These are phyloP conservation scores for Petromus typicus DNA, from an alignment of 2,113 vertebrate genomes.

Conservation along the genomic window DNA sequence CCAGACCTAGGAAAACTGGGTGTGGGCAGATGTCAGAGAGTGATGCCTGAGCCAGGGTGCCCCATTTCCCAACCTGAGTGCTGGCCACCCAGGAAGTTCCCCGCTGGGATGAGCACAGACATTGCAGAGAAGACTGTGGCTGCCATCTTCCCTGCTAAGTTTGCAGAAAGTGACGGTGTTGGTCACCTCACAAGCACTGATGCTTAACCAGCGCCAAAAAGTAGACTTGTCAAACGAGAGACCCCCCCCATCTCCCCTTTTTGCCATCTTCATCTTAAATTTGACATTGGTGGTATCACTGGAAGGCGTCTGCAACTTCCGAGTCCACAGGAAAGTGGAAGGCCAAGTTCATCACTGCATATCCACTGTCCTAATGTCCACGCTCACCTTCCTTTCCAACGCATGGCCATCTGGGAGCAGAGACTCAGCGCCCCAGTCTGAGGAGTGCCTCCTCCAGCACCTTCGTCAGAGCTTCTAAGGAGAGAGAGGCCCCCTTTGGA, in stretches of 20 bases:
- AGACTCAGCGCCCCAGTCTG: background rate
- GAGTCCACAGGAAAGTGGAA: background rate
- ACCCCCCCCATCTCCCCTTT: fast-evolving
- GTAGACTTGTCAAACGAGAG: background rate
- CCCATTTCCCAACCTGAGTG: background rate
- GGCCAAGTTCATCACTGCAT: background rate
- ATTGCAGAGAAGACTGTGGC: background rate
- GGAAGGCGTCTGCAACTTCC: background rate
- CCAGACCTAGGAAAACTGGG: background rate
- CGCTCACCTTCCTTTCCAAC: background rate
- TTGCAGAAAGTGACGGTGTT: background rate
- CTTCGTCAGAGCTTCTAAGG: background rate
- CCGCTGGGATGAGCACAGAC: background rate
- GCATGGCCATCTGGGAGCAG: background rate
- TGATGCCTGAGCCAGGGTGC: background rate
- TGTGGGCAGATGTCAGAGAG: background rate
- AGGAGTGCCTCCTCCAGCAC: background rate
- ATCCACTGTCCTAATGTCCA: background rate
- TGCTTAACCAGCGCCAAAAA: background rate
- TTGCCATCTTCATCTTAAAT: background rate
- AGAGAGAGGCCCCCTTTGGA: background rate
- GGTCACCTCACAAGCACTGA: background rate
- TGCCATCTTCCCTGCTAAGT: fast-evolving
- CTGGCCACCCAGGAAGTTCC: background rate
- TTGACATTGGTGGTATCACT: background rate